Percentiles rank a stretch among this genome's conserved stretches.
Conservation (phyloP, 2,797 vertebrate species). For the Malurus splendens region DNA sequence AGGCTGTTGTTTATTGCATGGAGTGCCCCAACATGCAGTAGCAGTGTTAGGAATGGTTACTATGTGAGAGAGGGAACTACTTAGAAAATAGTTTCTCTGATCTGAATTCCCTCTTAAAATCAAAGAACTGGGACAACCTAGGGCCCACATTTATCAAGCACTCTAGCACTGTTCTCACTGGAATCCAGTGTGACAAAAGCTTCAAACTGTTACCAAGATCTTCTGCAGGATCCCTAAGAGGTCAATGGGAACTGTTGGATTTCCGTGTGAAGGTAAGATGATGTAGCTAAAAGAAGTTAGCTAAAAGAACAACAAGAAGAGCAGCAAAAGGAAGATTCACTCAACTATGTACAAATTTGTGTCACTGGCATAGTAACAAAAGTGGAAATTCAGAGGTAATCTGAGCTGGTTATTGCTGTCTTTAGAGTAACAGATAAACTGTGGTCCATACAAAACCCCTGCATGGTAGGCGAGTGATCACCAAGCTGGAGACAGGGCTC, state of each 20-base stretch:
- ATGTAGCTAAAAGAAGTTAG: background rate
- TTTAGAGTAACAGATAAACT: background rate
- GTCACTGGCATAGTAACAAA: background rate
- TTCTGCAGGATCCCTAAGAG: background rate
- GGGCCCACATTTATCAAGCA: background rate
- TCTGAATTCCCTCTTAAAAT: background rate
- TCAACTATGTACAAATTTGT: background rate
- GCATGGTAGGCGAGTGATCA: background rate
- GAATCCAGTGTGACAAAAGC: background rate
- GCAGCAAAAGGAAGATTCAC: background rate
- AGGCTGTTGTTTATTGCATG: background rate
- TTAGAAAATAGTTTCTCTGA: background rate
- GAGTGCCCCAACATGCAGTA: background rate
- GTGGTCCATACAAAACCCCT: background rate
- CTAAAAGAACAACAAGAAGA: background rate
- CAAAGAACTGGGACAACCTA: background rate
- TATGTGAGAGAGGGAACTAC: background rate
- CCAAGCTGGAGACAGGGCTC: background rate
- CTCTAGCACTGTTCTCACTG: background rate
- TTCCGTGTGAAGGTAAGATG: background rate
- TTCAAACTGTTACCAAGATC: background rate
- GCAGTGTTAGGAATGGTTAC: background rate
- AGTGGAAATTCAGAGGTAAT: background rate
- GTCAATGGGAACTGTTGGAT: background rate
- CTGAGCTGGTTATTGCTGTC: background rate